Evolutionary conservation across 2,113 vertebrate species (phyloP).

Genomic region (Stigmatopora nigra): DNA sequence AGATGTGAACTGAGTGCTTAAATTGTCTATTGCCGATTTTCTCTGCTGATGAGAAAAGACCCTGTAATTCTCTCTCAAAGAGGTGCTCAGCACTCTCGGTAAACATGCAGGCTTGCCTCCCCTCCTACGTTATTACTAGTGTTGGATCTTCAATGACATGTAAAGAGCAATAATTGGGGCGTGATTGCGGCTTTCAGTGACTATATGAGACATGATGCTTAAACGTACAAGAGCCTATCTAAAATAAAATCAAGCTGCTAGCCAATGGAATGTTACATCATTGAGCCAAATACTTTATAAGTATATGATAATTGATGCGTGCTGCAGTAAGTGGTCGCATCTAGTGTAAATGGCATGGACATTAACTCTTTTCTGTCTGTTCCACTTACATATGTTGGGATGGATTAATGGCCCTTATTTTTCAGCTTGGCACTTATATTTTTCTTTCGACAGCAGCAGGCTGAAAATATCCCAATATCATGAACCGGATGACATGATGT

Average conservation of each 20-base stretch:
- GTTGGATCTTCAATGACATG: conserved; percentile 61
- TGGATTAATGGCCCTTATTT: not conserved
- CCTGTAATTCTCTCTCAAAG: conserved; percentile 40
- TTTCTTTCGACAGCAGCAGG: not conserved
- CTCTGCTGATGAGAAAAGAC: conserved; percentile 53
- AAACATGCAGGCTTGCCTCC: conserved; percentile 36
- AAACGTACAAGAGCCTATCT: conserved; percentile 34
- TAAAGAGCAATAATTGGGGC: conserved; percentile 68
- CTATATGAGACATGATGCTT: conserved; percentile 23
- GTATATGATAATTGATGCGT: not conserved
- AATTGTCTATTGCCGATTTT: conserved; percentile 31
- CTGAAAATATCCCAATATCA: conserved; percentile 4
- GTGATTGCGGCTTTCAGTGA: conserved; percentile 64
- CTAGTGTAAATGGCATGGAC: not conserved
- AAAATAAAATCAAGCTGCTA: conserved; percentile 13
- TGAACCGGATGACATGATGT: not conserved
- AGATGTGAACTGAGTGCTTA: conserved; percentile 28
- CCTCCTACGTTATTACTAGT: conserved; percentile 40
- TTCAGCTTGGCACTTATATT: conserved; percentile 1
- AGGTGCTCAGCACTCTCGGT: conserved; percentile 43
- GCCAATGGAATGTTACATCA: conserved; percentile 38
- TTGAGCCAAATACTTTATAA: not conserved
- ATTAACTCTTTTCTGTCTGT: not conserved
- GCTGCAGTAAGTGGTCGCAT: not conserved
- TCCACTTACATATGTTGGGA: conserved; percentile 6